Conservation (phyloP, 1,140 invertebrate species). For the Drosophila chauvacae region DNA sequence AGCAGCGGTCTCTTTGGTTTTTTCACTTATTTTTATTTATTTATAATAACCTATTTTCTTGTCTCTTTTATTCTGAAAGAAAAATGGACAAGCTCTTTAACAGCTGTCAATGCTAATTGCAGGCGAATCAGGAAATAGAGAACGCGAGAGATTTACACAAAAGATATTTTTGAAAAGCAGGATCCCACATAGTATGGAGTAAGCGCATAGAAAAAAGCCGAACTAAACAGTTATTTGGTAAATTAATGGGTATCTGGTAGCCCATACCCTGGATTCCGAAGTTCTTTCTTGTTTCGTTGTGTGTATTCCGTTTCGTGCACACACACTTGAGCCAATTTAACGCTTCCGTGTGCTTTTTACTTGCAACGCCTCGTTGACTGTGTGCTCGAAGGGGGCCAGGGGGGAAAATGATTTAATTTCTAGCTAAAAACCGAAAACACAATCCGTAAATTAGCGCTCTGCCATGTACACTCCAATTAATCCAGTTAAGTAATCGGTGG, state of each 20-base stretch:
- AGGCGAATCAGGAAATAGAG: not conserved
- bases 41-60: no score
- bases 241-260: not conserved
- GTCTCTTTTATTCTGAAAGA: no score
- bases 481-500: constrained; percentile 37
- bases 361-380: constrained; percentile 55
- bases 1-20: no score
- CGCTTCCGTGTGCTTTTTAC: constrained; percentile 75
- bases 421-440: constrained; percentile 36
- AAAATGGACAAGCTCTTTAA: not conserved
- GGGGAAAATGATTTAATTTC: constrained; percentile 37
- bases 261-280: accelerated
- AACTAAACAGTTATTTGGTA: not conserved
- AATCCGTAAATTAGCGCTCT: constrained; percentile 30
- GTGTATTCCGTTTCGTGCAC: constrained; percentile 33
- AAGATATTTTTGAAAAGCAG: no score
- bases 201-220: not conserved
- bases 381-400: not conserved
- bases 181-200: no score
- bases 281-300: constrained; percentile 12
- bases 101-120: not conserved
- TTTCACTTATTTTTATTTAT: not conserved
- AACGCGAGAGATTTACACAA: not conserved
- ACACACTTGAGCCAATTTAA: constrained; percentile 77
- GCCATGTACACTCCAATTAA: constrained; percentile 45